Conservation (phyloP, 2,113 vertebrate species). For the Tretioscincus oriximinensis region DNA sequence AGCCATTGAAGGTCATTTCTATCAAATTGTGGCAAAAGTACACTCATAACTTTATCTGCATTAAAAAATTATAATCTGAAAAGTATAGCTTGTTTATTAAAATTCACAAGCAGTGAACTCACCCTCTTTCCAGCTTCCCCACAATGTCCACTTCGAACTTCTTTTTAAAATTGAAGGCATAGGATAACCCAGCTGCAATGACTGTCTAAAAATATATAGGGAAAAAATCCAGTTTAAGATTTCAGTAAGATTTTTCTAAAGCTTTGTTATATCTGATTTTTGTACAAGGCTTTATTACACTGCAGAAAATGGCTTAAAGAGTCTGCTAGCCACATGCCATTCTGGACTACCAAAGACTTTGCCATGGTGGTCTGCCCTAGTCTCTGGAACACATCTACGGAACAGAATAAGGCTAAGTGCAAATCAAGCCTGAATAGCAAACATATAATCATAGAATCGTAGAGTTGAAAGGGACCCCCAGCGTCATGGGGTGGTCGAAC, state of each 20-base stretch:
- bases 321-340: no score
- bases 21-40: not conserved
- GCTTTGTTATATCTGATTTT: not conserved
- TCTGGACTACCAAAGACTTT: not conserved
- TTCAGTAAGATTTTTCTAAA: not conserved
- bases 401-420: no score
- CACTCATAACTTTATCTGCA: not conserved
- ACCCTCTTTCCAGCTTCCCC: constrained; percentile 85
- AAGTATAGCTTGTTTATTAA: not conserved
- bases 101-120: constrained; percentile 58
- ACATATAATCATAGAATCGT: not conserved
- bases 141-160: constrained; percentile 78
- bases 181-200: constrained; percentile 86
- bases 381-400: not conserved
- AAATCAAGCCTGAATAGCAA: no score
- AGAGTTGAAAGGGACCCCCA: no score
- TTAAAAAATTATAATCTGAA: not conserved
- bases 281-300: no score
- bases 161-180: constrained; percentile 78
- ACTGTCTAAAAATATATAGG: constrained; percentile 80
- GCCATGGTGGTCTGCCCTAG: not conserved
- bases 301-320: no score
- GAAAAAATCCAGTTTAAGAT: constrained; percentile 45
- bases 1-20: not conserved
- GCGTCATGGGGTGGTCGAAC: no score